phyloP scores from a whole-genome alignment of 2,888 invertebrate species.

The Drosophila neonasuta region DNA sequence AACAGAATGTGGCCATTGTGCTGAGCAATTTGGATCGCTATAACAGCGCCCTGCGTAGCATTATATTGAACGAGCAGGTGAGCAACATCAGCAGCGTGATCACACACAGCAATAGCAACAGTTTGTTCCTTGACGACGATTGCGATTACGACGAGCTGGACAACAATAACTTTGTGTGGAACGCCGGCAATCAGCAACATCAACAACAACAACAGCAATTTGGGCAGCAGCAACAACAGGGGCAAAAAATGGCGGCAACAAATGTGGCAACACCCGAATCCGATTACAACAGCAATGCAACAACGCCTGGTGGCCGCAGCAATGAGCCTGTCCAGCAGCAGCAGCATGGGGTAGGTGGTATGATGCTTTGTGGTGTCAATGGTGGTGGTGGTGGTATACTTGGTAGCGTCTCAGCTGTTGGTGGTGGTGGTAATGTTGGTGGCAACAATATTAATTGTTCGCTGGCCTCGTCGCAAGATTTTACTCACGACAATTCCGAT shows the following conservation, averaged over 20 bases:
- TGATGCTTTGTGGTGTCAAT: slow-evolving; percentile 70
- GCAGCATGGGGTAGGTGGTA: slow-evolving; percentile 72
- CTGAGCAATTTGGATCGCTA: slow-evolving; percentile 82
- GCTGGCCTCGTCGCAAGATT: slow-evolving; percentile 84
- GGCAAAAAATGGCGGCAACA: slow-evolving; percentile 56
- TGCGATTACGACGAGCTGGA: slow-evolving; percentile 38
- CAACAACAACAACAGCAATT: background rate
- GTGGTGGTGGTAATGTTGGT: slow-evolving; percentile 56
- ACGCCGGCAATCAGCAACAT: slow-evolving; percentile 42
- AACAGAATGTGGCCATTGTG: slow-evolving; percentile 82
- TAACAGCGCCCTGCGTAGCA: slow-evolving; percentile 81
- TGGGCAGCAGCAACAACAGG: background rate
- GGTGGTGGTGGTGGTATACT: slow-evolving; percentile 34
- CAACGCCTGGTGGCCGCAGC: slow-evolving; percentile 77
- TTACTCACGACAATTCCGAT: slow-evolving; percentile 93
- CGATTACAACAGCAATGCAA: slow-evolving; percentile 82
- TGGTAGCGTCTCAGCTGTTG: slow-evolving; percentile 47
- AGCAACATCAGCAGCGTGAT: slow-evolving; percentile 79
- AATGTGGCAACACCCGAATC: slow-evolving; percentile 80
- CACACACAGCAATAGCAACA: slow-evolving; percentile 69
- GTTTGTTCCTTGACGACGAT: slow-evolving; percentile 74
- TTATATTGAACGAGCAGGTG: slow-evolving; percentile 82
- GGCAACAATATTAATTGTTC: slow-evolving; percentile 81
- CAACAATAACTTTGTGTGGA: slow-evolving; percentile 54
- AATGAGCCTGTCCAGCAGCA: slow-evolving; percentile 58